Percentiles rank a stretch among this genome's conserved stretches.
These are phyloP conservation scores for Ochropleura leucogaster DNA, from an alignment of 2,888 invertebrate genomes.

Conservation along the genomic window DNA sequence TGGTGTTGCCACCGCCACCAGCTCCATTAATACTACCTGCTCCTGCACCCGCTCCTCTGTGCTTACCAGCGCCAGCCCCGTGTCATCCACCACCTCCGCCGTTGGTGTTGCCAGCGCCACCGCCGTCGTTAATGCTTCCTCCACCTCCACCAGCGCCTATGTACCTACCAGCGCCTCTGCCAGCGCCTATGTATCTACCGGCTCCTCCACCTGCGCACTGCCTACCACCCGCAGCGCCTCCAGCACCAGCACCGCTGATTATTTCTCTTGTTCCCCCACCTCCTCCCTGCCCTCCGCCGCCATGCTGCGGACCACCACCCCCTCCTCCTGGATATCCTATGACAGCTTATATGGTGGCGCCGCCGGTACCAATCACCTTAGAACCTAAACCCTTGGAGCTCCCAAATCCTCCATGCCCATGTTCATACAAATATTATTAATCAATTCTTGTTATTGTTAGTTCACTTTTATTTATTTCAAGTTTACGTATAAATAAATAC, in stretches of 20 bases:
- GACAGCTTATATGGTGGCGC: conserved; percentile 82
- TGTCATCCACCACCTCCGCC: conserved; percentile 44
- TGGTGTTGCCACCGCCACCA: conserved; percentile 61
- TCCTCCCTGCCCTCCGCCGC: conserved; percentile 63
- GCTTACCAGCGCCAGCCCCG: conserved; percentile 48
- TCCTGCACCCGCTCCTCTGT: conserved; percentile 53
- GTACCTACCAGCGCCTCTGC: conserved; percentile 50
- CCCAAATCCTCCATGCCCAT: conserved; percentile 60
- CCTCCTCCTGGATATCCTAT: conserved; percentile 79
- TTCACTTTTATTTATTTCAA: conserved; percentile 64
- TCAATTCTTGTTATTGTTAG: conserved; percentile 33
- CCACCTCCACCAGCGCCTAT: conserved; percentile 49
- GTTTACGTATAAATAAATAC: conserved; percentile 47
- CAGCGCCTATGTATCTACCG: conserved; percentile 53
- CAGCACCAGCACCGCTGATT: conserved; percentile 73
- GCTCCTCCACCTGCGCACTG: conserved; percentile 52
- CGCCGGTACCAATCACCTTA: conserved; percentile 82
- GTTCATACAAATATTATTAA: conserved; percentile 68
- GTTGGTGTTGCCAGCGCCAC: conserved; percentile 46
- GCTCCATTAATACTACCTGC: conserved; percentile 60
- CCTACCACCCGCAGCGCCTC: conserved; percentile 61
- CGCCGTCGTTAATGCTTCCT: conserved; percentile 57
- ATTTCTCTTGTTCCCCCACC: conserved; percentile 77
- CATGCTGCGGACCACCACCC: conserved; percentile 67
- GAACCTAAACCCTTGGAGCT: conserved; percentile 81